phyloP scores from a whole-genome alignment of 2,888 invertebrate genomes.

The Campoplex capitator region DNA sequence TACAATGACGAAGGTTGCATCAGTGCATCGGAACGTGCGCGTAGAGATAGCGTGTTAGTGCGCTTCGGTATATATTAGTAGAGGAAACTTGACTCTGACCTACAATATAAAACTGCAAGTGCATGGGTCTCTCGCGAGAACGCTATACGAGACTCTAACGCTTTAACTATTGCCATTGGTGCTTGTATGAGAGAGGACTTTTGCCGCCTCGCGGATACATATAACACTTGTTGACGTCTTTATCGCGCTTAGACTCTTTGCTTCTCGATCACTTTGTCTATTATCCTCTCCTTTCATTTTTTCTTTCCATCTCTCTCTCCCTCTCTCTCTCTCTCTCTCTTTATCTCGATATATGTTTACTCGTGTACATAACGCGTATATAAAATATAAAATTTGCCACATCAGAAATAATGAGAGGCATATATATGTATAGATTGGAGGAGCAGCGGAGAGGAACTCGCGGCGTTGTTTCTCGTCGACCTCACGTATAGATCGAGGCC shows the following conservation, averaged over 20 bases:
- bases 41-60: slow-evolving; percentile 42
- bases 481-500: slow-evolving; percentile 71
- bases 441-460: neutral
- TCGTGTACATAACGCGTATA: neutral
- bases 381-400: slow-evolving; percentile 12
- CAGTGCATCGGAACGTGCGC: slow-evolving; percentile 61
- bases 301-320: neutral
- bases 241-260: slow-evolving; percentile 6
- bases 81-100: slow-evolving; percentile 79
- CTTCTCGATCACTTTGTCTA: slow-evolving; percentile 9
- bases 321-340: too few species aligned
- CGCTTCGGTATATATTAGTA: slow-evolving; percentile 61
- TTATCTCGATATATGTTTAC: neutral
- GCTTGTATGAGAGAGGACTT: slow-evolving; percentile 27
- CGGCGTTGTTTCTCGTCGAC: slow-evolving; percentile 59
- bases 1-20: slow-evolving; percentile 66
- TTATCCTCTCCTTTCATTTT: neutral
- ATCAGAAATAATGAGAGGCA: slow-evolving; percentile 50
- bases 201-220: slow-evolving; percentile 23
- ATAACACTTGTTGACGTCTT: slow-evolving; percentile 52
- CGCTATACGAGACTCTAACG: slow-evolving; percentile 38
- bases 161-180: slow-evolving; percentile 31
- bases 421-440: slow-evolving; percentile 49
- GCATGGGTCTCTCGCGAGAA: slow-evolving; percentile 66
- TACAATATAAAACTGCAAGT: slow-evolving; percentile 75